Conservation (phyloP, 2,797 vertebrate genomes). For the Coluber constrictor region DNA sequence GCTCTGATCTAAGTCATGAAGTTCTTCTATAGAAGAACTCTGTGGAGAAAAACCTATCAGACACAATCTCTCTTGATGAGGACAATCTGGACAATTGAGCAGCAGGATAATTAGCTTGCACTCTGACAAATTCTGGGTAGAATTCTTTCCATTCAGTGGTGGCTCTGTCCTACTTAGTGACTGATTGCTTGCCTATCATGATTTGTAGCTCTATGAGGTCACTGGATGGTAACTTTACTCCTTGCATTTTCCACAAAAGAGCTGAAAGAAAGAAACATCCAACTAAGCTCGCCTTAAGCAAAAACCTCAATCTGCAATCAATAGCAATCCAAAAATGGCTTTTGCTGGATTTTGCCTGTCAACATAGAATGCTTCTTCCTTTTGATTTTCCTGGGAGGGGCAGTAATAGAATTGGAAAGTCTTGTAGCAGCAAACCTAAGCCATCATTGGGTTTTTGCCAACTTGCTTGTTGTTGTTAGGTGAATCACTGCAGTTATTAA, state of each 20-base stretch:
- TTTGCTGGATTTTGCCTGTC: slow-evolving; percentile 36
- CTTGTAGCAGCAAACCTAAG: neutral
- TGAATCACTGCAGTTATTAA: no score
- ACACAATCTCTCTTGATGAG: slow-evolving; percentile 29
- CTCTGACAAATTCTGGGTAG: slow-evolving; percentile 62
- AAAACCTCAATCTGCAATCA: slow-evolving; percentile 7
- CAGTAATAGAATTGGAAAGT: neutral
- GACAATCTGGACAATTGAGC: slow-evolving; percentile 25
- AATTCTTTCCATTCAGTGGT: slow-evolving; percentile 53
- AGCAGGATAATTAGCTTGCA: slow-evolving; percentile 21
- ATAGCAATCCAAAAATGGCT: slow-evolving; percentile 4
- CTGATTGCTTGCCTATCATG: slow-evolving; percentile 48
- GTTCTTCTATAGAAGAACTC: slow-evolving; percentile 7
- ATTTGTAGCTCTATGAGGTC: slow-evolving; percentile 19
- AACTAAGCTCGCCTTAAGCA: neutral
- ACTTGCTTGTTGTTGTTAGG: neutral
- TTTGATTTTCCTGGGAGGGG: neutral
- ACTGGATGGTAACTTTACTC: slow-evolving; percentile 29
- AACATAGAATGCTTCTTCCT: neutral
- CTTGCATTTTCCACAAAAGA: slow-evolving; percentile 33
- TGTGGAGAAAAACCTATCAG: slow-evolving; percentile 6
- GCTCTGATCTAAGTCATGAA: slow-evolving; percentile 1
- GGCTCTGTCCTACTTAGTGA: slow-evolving; percentile 51
- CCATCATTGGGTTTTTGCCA: neutral
- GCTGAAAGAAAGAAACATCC: slow-evolving; percentile 15